Evolutionary conservation across 2,113 vertebrate species (phyloP).

Genomic region (Oceanites oceanicus): DNA sequence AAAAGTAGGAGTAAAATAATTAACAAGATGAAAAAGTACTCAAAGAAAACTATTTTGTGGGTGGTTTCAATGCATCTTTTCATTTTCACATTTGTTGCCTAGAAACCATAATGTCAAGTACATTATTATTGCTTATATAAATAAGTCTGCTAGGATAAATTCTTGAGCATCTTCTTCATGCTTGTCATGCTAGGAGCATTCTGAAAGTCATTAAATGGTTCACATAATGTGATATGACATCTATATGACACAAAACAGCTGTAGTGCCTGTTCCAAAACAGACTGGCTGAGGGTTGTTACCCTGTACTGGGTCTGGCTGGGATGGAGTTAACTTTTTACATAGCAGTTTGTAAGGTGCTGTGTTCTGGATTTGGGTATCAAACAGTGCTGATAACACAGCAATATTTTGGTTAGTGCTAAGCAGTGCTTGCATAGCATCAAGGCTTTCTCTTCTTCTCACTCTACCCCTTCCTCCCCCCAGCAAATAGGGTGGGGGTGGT

Average conservation of each 20-base stretch:
- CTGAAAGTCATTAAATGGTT: background rate
- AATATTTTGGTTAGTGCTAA: background rate
- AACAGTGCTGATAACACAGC: background rate
- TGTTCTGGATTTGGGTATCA: background rate
- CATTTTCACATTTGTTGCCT: background rate
- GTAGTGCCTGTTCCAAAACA: background rate
- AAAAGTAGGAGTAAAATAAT: background rate
- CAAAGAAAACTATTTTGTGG: background rate
- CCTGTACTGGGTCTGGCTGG: background rate
- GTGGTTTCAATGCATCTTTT: background rate
- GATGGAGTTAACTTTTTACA: background rate
- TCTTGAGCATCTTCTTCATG: background rate
- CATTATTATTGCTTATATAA: background rate
- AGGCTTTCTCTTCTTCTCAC: background rate
- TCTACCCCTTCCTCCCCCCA: background rate
- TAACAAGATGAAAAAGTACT: background rate
- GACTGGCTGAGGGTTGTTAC: background rate
- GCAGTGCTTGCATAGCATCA: background rate
- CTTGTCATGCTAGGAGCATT: background rate
- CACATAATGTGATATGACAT: background rate
- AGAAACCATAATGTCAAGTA: background rate
- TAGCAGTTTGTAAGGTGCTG: background rate
- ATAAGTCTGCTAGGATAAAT: background rate
- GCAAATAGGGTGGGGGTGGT: background rate
- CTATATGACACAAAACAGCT: background rate